These are phyloP conservation scores for Agonopterix arenella DNA, from an alignment of 2,888 invertebrate genomes.

Conservation along the genomic window DNA sequence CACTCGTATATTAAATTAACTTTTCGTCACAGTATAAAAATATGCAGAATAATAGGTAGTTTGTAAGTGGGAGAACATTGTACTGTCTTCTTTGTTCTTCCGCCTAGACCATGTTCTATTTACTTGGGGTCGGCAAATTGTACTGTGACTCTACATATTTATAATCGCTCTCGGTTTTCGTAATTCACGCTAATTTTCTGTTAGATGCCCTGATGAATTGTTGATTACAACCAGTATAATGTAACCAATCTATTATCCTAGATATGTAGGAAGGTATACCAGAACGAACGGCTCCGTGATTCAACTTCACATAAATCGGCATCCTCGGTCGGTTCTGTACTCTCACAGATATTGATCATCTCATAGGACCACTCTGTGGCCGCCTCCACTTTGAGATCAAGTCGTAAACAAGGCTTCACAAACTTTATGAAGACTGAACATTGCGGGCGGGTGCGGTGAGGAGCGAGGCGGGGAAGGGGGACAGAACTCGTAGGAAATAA, in stretches of 20 bases:
- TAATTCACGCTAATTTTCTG: no score
- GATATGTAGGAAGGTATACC: neutral
- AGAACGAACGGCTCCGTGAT: neutral
- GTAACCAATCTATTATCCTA: no score
- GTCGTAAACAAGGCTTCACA: slow-evolving; percentile 12
- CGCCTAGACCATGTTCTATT: no score
- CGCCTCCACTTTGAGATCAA: slow-evolving; percentile 4
- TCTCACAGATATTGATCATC: no score
- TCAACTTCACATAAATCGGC: neutral
- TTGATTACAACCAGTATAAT: no score
- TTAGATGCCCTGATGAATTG: no score
- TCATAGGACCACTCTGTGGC: neutral
- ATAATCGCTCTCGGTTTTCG: no score
- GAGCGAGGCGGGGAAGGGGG: neutral
- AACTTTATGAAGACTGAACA: slow-evolving; percentile 6
- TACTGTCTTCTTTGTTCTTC: no score
- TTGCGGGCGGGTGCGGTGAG: neutral
- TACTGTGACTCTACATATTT: no score
- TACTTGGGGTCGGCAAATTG: no score
- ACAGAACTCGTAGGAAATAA: slow-evolving; percentile 2
- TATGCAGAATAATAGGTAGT: neutral
- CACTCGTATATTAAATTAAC: slow-evolving; percentile 2
- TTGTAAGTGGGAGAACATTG: no score
- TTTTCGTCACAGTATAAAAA: neutral
- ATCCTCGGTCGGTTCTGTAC: no score